A percentile compares a stretch with the other conserved stretches of the same genome.
Evolutionary conservation across 2,797 vertebrate species (phyloP).

Genomic region (Sebastes hopkinsi): DNA sequence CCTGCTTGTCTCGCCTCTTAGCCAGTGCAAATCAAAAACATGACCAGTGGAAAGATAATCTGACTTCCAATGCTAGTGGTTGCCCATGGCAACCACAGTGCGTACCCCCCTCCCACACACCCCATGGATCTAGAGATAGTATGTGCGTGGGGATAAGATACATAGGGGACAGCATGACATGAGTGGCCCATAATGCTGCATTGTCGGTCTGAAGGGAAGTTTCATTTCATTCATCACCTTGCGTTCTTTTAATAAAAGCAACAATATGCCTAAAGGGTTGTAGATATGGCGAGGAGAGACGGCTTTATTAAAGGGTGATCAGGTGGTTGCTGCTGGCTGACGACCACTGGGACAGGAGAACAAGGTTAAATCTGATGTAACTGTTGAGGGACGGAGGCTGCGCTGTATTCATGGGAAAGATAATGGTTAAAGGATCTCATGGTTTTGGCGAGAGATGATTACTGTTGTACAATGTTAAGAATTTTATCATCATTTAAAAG

Average conservation of each 20-base stretch:
- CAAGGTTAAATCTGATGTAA: slow-evolving; percentile 26
- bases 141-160: not conserved
- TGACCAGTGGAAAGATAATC: slow-evolving; percentile 9
- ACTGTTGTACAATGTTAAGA: not conserved
- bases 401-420: not conserved
- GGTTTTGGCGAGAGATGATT: not conserved
- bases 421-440: not conserved
- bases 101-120: no score
- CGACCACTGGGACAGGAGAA: not conserved
- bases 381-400: not conserved
- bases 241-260: not conserved
- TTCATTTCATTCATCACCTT: slow-evolving; percentile 7
- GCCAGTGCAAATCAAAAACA: slow-evolving; percentile 42
- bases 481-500: not conserved
- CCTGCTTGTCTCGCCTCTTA: slow-evolving; percentile 39
- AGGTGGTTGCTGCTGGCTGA: not conserved
- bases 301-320: slow-evolving; percentile 11
- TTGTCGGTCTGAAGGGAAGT: not conserved
- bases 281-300: not conserved
- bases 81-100: slow-evolving; percentile 21
- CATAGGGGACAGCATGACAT: not conserved
- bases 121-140: no score
- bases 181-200: not conserved
- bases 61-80: not conserved
- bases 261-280: not conserved